Base-by-base conservation (phyloP, 2,888 invertebrate genomes). In the Caenorhabditis panamensis region DNA sequence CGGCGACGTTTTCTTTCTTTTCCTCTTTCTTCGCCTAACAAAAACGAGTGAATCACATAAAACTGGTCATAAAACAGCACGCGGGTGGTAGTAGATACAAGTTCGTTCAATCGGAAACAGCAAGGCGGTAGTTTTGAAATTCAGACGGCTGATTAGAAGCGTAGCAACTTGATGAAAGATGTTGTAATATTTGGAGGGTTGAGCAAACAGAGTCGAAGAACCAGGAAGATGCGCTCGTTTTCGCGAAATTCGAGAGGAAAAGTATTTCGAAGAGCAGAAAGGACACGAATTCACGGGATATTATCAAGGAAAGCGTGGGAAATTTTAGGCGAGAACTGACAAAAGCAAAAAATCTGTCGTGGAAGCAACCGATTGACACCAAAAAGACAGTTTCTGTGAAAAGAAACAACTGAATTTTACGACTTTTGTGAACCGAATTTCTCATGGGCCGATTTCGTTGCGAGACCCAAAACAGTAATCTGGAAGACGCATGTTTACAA, bases 121-220 rank as follows among this genome's bases (percentile, higher is more conserved):
- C 5, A n/a, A 2, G 28, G 18, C 18, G 28, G 22, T 4, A 26
- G 5, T 11, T 37, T 64, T 16, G 51, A 41, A 61, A 61, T 49
- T 51, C 20, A 11, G 4, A 56, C 26, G 16, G 18, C 24, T 49
- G 49, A 53, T 28, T 44, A 28, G 28, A 26, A 26, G 0, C 16
- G 16, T 1, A 13, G n/a, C 1, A 58, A 63, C 56, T 63, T 63
- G 72, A 72, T 22, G 63, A 49, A 72, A 72, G 26, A 36, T 72
- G 72, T 31, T 72, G 71, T 28, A 72, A 72, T 41, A 3, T n/a
- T 44, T 44, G 24, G 24, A 59, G 31, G n/a, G n/a, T n/a, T n/a
- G n/a, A n/a, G n/a, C n/a, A n/a, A n/a, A n/a, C n/a, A n/a, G n/a
- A n/a, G n/a, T n/a, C n/a, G n/a, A n/a, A n/a, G n/a, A n/a, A n/a